Conservation (phyloP, 1,140 invertebrate species). For the Leptinotarsa undecemlineata region DNA sequence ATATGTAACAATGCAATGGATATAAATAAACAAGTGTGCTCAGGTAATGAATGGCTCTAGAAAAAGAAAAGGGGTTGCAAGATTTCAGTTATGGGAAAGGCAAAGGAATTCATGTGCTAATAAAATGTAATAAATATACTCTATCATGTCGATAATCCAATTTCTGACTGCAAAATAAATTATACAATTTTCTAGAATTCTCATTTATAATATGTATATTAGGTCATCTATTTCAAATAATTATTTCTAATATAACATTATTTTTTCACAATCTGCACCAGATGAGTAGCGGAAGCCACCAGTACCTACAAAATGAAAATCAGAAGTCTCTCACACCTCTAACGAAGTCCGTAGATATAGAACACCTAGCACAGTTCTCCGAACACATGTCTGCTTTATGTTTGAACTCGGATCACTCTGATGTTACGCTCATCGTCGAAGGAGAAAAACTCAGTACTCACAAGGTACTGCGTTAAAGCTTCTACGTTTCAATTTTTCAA, state of each 20-base stretch:
- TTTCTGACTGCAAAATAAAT: neutral
- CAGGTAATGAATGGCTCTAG: no score
- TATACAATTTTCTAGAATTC: no score
- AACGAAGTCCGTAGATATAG: constrained; percentile 49
- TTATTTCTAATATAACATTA: neutral
- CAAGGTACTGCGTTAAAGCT: constrained; percentile 61
- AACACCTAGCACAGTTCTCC: constrained; percentile 63
- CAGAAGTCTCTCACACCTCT: constrained; percentile 30
- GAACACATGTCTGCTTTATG: constrained; percentile 83
- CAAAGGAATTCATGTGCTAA: neutral
- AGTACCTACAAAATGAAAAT: constrained; percentile 43
- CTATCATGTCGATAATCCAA: neutral
- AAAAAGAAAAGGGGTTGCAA: no score
- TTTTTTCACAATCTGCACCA: constrained; percentile 10
- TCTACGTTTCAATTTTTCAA: constrained; percentile 7
- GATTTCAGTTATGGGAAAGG: no score
- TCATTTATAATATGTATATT: no score
- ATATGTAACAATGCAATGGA: neutral
- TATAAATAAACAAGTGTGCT: neutral
- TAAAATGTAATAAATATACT: neutral
- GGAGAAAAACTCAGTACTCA: constrained; percentile 83
- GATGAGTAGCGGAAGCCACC: constrained; percentile 49
- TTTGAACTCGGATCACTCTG: constrained; percentile 86
- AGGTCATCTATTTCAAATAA: no score
- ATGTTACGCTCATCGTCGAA: constrained; percentile 88